Conservation (phyloP, 2,797 vertebrate genomes). For the Adelosebastes latens region DNA sequence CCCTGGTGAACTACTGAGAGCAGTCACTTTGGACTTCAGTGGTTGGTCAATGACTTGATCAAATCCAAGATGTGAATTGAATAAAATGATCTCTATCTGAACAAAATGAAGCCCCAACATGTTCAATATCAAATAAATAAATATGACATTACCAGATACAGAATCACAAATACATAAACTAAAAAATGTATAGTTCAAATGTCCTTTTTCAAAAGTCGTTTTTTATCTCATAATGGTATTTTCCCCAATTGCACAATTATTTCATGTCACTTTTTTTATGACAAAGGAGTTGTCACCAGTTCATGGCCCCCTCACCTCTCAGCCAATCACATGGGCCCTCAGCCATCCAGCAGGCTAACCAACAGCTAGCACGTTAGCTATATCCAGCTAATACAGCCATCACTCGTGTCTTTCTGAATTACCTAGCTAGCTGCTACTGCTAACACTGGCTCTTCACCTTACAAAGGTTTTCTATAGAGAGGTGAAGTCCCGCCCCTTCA, state of each 20-base stretch:
- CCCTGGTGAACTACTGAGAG: background rate
- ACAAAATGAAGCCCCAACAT: background rate
- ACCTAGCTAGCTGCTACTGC: too few species aligned
- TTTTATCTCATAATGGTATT: background rate
- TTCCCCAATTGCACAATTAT: background rate
- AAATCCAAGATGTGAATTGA: background rate
- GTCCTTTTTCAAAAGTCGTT: background rate
- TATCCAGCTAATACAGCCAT: too few species aligned
- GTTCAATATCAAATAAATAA: background rate
- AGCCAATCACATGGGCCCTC: background rate
- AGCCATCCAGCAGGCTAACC: background rate
- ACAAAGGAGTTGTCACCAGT: background rate
- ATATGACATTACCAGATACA: background rate
- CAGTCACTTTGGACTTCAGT: background rate
- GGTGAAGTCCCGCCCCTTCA: too few species aligned
- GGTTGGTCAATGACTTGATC: background rate
- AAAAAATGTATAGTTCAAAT: background rate
- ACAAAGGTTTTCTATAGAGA: too few species aligned
- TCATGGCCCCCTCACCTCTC: too few species aligned
- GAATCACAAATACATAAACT: background rate
- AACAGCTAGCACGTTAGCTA: background rate
- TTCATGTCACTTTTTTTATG: background rate
- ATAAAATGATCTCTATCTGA: background rate
- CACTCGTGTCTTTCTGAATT: too few species aligned
- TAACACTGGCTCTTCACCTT: too few species aligned